These are phyloP conservation scores for Chitala chitala DNA, from an alignment of 2,113 vertebrate genomes.

Conservation along the genomic window DNA sequence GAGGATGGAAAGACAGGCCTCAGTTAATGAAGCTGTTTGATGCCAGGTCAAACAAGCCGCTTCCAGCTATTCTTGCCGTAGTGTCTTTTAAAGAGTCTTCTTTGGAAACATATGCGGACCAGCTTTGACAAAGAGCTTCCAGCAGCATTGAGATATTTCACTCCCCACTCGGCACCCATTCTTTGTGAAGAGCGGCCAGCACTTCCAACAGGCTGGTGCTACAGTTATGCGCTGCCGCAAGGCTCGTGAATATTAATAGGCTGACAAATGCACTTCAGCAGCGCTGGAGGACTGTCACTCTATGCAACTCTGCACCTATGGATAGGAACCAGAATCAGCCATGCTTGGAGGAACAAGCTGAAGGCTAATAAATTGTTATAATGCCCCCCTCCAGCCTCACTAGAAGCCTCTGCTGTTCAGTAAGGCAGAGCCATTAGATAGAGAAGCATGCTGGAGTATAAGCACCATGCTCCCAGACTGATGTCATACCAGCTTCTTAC, in stretches of 20 bases:
- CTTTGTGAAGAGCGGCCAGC: not conserved
- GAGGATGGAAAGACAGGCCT: not conserved
- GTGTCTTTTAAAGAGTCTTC: not conserved
- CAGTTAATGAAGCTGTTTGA: not conserved
- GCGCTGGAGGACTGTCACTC: not conserved
- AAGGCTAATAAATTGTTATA: not conserved
- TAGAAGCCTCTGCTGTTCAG: not conserved
- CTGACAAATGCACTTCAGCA: not conserved
- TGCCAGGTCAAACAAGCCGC: too few species aligned
- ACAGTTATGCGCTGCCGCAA: not conserved
- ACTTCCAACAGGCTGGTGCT: not conserved
- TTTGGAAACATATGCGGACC: not conserved
- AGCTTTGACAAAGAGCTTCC: not conserved
- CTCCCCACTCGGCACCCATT: not conserved
- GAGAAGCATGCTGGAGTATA: not conserved
- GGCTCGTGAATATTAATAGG: slow-evolving; percentile 2
- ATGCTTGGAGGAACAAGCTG: too few species aligned
- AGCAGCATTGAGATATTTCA: not conserved
- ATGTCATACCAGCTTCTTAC: not conserved
- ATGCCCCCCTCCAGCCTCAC: too few species aligned
- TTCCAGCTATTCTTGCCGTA: too few species aligned
- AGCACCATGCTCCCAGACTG: not conserved
- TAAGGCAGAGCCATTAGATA: not conserved
- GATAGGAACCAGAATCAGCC: not conserved
- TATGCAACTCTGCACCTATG: not conserved